Evolutionary conservation across 2,888 invertebrate genomes (phyloP), one percentile per base, ranked within the genome.

Genomic region (Drosophila yooni): DNA sequence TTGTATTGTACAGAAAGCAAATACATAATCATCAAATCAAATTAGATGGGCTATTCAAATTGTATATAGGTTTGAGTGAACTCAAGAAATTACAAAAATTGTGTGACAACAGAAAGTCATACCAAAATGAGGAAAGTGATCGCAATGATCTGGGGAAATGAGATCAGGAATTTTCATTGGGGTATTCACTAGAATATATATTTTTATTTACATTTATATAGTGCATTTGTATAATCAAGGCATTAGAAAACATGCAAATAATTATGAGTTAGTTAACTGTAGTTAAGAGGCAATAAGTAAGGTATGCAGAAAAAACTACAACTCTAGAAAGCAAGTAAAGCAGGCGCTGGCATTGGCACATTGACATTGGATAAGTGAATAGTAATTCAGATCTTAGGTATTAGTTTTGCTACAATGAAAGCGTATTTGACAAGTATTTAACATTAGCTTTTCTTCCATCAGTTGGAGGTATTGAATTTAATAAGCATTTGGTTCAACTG

Each of bases 81-180:
- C 61, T 62, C 58, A 81, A 77, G 69, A 67, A 71, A 29, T 29
- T 43, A 27, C 25, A 54, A 36, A 29, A 38, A 36, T 27, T 40
- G 61, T 69, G 60, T 58, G 33, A 68, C 10, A 64, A 79, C 58
- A 50, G 33, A 71, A 78, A 76, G 51, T 56, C 57, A 79, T 57
- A 69, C 53, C 64, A 79, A 74, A 68, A 36, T 60, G 82, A 76
- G 40, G 29, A 64, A 76, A 40, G 75, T 78, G 70, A 77, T 80
- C 53, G 81, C 74, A 59, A 76, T 85, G 74, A 74, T 82, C 61
- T 56, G 48, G 71, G 76, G 50, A 88, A 84, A 74, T 81, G 81
- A 66, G 43, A 61, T 58, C 6, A 65, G 87, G 70, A 70, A 59
- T 52, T 70, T 15, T 63, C 34, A 62, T 59, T 48, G 57, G 81